Evolutionary conservation across 2,797 vertebrate genomes (phyloP).

Genomic region (Notolabrus celidotus): DNA sequence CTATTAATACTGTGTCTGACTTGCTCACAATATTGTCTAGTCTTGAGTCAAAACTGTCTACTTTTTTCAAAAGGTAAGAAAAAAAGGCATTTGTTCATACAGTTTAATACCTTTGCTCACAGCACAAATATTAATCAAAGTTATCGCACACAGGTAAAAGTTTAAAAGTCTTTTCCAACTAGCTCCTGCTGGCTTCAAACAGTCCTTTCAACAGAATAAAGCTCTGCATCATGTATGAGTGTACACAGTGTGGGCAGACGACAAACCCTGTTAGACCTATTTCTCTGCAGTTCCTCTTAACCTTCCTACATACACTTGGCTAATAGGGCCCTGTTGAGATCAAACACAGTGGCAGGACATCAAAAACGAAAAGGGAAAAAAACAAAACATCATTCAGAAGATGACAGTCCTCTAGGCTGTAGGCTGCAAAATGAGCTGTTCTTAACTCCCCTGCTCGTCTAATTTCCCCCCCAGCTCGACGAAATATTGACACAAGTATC

Average conservation of each 20-base stretch:
- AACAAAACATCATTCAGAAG: conserved; percentile 22
- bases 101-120: not conserved
- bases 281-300: conserved; percentile 54
- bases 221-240: conserved; percentile 17
- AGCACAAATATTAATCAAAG: not conserved
- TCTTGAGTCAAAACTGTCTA: conserved; percentile 2
- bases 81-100: not conserved
- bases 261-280: conserved; percentile 44
- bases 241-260: conserved; percentile 40
- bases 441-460: conserved; percentile 20
- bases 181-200: conserved; percentile 11
- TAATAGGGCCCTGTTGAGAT: conserved; percentile 55
- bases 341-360: conserved; percentile 52
- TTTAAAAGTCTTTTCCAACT: conserved; percentile 3
- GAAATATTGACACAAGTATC: conserved; percentile 34
- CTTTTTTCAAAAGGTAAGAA: not conserved
- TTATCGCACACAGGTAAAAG: not conserved
- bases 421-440: conserved; percentile 43
- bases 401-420: conserved; percentile 40
- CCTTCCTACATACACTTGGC: conserved; percentile 56
- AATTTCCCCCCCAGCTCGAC: conserved; percentile 32
- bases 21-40: conserved; percentile 2
- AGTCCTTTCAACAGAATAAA: conserved; percentile 10
- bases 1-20: no score
- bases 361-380: conserved; percentile 12